Percentiles rank a stretch among this genome's conserved stretches.
Evolutionary conservation across 1,140 invertebrate species (phyloP).

Genomic region (Augochlora pura): DNA sequence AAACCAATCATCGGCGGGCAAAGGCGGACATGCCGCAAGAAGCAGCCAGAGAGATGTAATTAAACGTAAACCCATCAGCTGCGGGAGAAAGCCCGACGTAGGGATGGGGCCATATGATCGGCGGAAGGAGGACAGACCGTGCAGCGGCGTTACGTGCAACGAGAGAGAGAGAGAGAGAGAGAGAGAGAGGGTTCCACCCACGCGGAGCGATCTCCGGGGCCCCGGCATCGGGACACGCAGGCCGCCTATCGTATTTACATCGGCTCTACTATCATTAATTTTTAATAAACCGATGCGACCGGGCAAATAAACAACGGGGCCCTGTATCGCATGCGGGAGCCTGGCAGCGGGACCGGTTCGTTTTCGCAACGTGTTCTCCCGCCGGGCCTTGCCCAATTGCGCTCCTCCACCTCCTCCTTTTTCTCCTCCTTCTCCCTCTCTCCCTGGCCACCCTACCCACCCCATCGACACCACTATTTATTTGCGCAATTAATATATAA

Average conservation of each 20-base stretch:
- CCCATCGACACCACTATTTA: constrained; percentile 70
- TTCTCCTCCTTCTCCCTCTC: not conserved
- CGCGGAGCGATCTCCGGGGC: constrained; percentile 11
- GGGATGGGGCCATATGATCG: not conserved
- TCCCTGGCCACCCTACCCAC: not conserved
- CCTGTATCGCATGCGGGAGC: constrained; percentile 54
- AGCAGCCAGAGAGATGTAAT: not conserved
- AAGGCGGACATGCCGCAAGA: not conserved
- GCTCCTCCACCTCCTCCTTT: too few relatives aligned
- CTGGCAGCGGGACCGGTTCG: constrained; percentile 68
- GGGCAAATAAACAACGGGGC: constrained; percentile 61
- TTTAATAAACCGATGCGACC: constrained; percentile 75
- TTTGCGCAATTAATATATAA: constrained; percentile 80
- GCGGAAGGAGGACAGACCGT: not conserved
- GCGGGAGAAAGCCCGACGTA: not conserved
- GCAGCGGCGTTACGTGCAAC: not conserved
- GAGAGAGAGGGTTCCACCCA: constrained; percentile 24
- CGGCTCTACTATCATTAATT: constrained; percentile 76
- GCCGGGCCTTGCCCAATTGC: constrained; percentile 45
- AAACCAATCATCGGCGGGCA: not conserved
- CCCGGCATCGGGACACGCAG: constrained; percentile 30
- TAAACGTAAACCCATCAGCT: not conserved
- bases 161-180: too few relatives aligned
- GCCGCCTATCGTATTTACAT: constrained; percentile 71
- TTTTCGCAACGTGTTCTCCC: constrained; percentile 51